Base-by-base conservation (phyloP, 1,140 invertebrate genomes). In the Hycleus cichorii region DNA sequence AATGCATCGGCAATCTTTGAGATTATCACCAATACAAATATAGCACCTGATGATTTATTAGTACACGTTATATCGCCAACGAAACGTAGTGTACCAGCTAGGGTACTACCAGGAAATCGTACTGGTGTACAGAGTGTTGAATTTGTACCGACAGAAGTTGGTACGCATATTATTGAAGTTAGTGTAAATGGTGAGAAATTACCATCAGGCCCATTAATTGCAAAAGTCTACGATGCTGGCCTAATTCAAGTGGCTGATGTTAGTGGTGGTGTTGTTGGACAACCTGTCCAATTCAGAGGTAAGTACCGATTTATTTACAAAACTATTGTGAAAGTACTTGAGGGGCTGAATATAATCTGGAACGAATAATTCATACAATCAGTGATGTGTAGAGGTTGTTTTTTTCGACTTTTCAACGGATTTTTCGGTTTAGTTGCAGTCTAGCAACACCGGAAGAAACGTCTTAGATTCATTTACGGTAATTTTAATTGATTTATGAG, bases 221-320 rank as follows among this genome's bases (percentile, higher is more conserved):
- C 90, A 62, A 95, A 95, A 81, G 93, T 93, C 49, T 96, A 95
- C 74, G 92, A 95, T 76, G 85, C 91, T 60, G 89, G 88, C 61
- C 80, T 94, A 46, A 95, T 96, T 69, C 85, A 89, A 78, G 90
- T 97, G 59, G 89, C 90, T 40, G 93, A 97, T 75, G 89, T 96
- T 45, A 89, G 87, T 72, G 91, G 91, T 67, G 91, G 91, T 62
- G 84, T 93, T 63, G 88, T 96, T 12, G 91, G 92, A 63, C 89
- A 95, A 78, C 86, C 91, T 64, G 92, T 91, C 72, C 91, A 95
- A 76, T 95, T 97, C 73, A 86, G 90, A 87, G 90, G 90, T 90
- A 75, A 69, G 67, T 67, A 47, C 11, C 2, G n/a, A 11, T 5
- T 26, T 44, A 11, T 54, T n/a, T 12, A 45, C 4, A 42, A 42